A percentile compares a stretch with the other conserved stretches of the same genome.
These are phyloP conservation scores for Tyrophagus putrescentiae DNA, from an alignment of 1,140 invertebrate genomes.

Conservation along the genomic window DNA sequence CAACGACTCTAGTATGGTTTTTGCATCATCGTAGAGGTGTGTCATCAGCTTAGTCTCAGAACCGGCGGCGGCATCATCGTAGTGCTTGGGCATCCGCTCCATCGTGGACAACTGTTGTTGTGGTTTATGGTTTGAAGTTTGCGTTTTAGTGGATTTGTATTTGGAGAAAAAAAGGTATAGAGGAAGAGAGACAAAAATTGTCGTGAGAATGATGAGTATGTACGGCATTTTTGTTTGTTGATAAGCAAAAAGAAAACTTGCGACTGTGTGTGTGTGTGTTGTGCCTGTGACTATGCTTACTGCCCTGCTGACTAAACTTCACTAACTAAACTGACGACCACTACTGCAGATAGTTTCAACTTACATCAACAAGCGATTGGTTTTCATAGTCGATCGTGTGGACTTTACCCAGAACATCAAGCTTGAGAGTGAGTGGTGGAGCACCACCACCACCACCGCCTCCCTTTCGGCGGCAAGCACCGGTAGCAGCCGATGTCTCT, in stretches of 20 bases:
- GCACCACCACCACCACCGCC: too few relatives aligned
- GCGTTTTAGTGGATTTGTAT: too few relatives aligned
- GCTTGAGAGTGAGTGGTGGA: too few relatives aligned
- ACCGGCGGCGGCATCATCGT: background rate
- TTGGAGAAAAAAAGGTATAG: background rate
- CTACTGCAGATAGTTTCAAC: background rate
- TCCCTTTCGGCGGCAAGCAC: too few relatives aligned
- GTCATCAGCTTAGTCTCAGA: conserved; percentile 38
- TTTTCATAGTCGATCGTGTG: background rate
- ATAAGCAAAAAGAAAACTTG: background rate
- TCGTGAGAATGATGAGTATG: too few relatives aligned
- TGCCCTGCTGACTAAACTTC: too few relatives aligned
- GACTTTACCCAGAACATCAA: too few relatives aligned
- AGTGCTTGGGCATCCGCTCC: conserved; percentile 1
- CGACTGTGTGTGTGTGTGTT: too few relatives aligned
- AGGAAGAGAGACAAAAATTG: background rate
- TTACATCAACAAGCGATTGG: conserved; percentile 8
- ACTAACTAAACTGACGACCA: too few relatives aligned
- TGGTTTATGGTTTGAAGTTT: too few relatives aligned
- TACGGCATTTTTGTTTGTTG: too few relatives aligned
- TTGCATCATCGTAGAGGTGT: conserved; percentile 68
- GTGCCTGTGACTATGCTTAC: too few relatives aligned
- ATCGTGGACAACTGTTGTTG: background rate
- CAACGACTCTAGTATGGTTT: conserved; percentile 79
- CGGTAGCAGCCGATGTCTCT: background rate